A percentile compares a stretch with the other conserved stretches of the same genome.
phyloP scores from a whole-genome alignment of 1,140 invertebrate genomes.

The Drosophila sechellia region DNA sequence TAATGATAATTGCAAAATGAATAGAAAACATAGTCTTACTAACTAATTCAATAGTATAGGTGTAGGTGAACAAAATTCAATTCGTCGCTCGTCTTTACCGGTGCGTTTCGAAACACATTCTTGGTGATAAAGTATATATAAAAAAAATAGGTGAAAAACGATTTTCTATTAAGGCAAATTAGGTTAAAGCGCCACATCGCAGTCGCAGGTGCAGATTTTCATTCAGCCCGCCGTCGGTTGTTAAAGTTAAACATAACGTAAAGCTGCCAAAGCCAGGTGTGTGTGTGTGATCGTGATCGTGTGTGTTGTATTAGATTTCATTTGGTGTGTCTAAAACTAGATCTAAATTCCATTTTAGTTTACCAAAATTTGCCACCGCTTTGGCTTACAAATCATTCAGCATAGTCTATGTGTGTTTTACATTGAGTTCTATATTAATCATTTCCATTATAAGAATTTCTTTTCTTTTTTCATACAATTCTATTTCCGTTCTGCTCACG shows the following conservation, averaged over 20 bases:
- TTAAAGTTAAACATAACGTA: constrained; percentile 65
- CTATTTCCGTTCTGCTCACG: background rate
- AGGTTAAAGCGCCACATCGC: constrained; percentile 54
- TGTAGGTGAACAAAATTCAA: constrained; percentile 14
- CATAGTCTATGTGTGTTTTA: constrained; percentile 4
- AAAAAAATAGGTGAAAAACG: constrained; percentile 26
- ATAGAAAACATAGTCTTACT: constrained; percentile 46
- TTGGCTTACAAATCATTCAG: constrained; percentile 30
- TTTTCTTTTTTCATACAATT: background rate
- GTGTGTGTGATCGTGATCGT: constrained; percentile 18
- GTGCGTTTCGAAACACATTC: constrained; percentile 23
- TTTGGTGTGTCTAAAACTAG: constrained; percentile 46
- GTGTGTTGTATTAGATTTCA: constrained; percentile 17
- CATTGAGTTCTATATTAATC: constrained; percentile 21
- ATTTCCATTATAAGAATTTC: constrained; percentile 1
- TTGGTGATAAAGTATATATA: constrained; percentile 21
- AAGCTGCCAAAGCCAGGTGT: constrained; percentile 64
- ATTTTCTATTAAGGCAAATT: constrained; percentile 77
- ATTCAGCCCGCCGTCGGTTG: background rate
- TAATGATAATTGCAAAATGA: constrained; percentile 18
- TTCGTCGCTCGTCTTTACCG: constrained; percentile 9
- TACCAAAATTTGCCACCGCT: constrained; percentile 37
- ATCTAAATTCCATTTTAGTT: constrained; percentile 36
- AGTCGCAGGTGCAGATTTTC: background rate
- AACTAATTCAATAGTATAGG: constrained; percentile 44